Evolutionary conservation across 2,113 vertebrate genomes (phyloP), one percentile per base, ranked within the genome.

Genomic region (Prionailurus viverrinus): DNA sequence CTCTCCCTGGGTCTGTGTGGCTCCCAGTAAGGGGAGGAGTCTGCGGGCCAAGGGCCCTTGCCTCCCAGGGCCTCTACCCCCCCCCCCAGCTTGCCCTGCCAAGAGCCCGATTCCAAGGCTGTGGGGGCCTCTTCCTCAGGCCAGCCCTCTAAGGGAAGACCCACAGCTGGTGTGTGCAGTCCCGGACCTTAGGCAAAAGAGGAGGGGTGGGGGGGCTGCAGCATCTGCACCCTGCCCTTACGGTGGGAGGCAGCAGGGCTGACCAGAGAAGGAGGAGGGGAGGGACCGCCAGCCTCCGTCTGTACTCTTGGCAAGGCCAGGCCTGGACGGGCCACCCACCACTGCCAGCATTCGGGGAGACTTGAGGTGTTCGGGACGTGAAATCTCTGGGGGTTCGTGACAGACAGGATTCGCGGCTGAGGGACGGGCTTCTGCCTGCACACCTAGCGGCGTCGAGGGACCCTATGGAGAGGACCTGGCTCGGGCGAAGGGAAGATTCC

Each of bases 291-390:
- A 8, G 73, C 39, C 13, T 23, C 33, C 5, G 0, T 65, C 1
- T 2, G 2, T 1, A 13, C 19, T 9, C n/a, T 1, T 0, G 61
- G 41, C 11, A 31, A 51, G 29, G 68, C 39, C 1, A 0, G 48
- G 61, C 53, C 25, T 12, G 6, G 3, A 1, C 0, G 12, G 51
- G 41, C 18, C 4, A 5, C n/a, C 61, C 15, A 3, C 16, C 25
- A 1, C 0, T 21, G 61, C 51, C 23, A 5, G 31, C 25, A 1
- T 15, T 21, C 48, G 65, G 51, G 36, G 58, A 82, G 81, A 0
- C 7, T n/a, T 10, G 36, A 65, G 80, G 51, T 1, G 10, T 19
- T 68, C 0, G 3, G 71, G 88, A 79, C 5, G 29, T 14, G 45
- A 29, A 31, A 2, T 27, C 36, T 36, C 90, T 65, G 88, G 48